phyloP scores from a whole-genome alignment of 2,113 vertebrate genomes.

The Brienomyrus brachyistius region DNA sequence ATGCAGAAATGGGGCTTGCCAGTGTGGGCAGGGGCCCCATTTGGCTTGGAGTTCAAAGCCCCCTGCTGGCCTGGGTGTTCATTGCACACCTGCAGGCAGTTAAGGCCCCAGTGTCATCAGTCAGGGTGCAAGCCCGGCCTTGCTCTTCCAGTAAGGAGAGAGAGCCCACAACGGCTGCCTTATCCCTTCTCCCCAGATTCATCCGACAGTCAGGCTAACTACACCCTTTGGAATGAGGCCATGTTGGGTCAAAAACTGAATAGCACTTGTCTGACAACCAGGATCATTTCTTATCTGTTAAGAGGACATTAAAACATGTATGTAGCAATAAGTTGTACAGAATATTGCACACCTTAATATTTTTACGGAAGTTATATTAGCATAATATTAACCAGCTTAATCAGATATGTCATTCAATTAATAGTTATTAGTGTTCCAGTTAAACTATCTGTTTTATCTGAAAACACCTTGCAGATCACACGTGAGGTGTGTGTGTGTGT shows the following conservation, averaged over 20 bases:
- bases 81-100: conserved; percentile 33
- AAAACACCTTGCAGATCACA: not conserved
- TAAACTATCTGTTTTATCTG: not conserved
- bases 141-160: not conserved
- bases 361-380: not conserved
- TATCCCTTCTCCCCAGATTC: not conserved
- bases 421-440: not conserved
- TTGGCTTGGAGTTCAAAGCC: conserved; percentile 35
- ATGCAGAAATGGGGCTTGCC: conserved; percentile 19
- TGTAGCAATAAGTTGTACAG: not conserved
- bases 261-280: not conserved
- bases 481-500: not conserved
- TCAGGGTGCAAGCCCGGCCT: conserved; percentile 18
- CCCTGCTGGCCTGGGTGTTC: conserved; percentile 4
- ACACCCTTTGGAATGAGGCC: not conserved
- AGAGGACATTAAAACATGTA: not conserved
- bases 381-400: not conserved
- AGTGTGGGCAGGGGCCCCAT: conserved; percentile 9
- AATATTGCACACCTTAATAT: not conserved
- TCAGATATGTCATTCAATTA: not conserved
- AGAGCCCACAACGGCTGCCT: not conserved
- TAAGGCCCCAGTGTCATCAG: conserved; percentile 33
- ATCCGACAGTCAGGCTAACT: not conserved
- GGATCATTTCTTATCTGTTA: not conserved
- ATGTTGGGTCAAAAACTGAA: not conserved